These are phyloP conservation scores for Botia kubotai DNA, from an alignment of 2,797 vertebrate species.

Conservation along the genomic window DNA sequence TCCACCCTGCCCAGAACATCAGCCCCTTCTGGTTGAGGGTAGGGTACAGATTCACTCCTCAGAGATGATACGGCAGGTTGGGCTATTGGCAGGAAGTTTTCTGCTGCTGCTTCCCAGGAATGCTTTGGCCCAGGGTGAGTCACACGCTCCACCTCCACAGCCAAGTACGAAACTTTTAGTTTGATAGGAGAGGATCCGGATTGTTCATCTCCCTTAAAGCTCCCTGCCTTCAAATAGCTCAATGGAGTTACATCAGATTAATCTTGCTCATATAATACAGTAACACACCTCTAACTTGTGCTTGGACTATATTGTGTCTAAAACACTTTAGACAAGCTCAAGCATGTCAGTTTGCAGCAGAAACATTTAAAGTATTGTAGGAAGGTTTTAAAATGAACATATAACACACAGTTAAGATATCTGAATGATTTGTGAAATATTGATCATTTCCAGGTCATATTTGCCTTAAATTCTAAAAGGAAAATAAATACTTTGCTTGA, in stretches of 20 bases:
- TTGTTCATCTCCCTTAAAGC: conserved; percentile 48
- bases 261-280: background rate
- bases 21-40: conserved; percentile 60
- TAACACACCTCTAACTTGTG: conserved; percentile 28
- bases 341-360: conserved; percentile 48
- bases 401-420: background rate
- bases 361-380: conserved; percentile 19
- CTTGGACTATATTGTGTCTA: conserved; percentile 28
- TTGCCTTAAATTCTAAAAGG: too few species aligned
- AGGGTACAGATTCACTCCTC: conserved; percentile 65
- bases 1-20: conserved; percentile 53
- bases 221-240: conserved; percentile 49
- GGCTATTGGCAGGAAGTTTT: conserved; percentile 66
- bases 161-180: conserved; percentile 35
- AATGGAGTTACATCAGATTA: background rate
- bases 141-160: conserved; percentile 41
- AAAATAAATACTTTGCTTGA: too few species aligned
- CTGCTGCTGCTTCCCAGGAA: conserved; percentile 72
- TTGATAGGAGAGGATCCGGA: background rate
- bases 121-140: conserved; percentile 78
- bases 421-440: background rate
- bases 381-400: background rate
- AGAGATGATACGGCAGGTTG: conserved; percentile 63
- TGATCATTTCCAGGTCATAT: too few species aligned
- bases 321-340: conserved; percentile 46